Conservation (phyloP, 2,113 vertebrate species). For the Atlantisia rogersi region DNA sequence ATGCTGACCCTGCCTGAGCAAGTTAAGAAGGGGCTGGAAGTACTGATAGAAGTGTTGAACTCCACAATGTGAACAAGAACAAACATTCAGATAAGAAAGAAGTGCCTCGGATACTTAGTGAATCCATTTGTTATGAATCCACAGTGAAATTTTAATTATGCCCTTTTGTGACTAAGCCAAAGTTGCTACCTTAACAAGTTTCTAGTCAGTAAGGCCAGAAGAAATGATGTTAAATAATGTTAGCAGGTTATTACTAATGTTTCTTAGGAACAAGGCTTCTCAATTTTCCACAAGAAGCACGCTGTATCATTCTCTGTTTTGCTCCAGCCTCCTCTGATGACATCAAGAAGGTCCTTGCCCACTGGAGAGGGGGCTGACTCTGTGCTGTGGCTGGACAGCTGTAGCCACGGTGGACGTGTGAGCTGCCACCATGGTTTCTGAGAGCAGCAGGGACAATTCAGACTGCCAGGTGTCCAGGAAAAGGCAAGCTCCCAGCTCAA, state of each 20-base stretch:
- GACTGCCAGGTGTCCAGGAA: fast-evolving
- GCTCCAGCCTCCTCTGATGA: background rate
- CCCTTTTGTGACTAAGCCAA: background rate
- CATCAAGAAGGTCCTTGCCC: background rate
- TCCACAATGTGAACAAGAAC: background rate
- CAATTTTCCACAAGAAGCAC: background rate
- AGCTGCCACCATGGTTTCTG: background rate
- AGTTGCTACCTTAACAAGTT: constrained; percentile 11
- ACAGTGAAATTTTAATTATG: constrained; percentile 12
- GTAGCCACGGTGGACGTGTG: background rate
- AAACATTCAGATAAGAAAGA: background rate
- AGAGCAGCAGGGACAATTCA: background rate
- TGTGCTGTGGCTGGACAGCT: fast-evolving
- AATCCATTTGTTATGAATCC: background rate
- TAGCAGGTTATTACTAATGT: background rate
- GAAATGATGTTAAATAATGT: background rate
- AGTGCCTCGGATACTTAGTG: background rate
- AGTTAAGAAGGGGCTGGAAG: constrained; percentile 6
- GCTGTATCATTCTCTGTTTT: background rate
- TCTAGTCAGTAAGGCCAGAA: background rate
- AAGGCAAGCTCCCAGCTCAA: background rate
- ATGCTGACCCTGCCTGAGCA: background rate
- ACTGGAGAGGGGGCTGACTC: background rate
- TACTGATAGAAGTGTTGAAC: background rate
- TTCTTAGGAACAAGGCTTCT: background rate